Base-by-base conservation (phyloP, 2,113 vertebrate species). In the Megalops atlanticus region DNA sequence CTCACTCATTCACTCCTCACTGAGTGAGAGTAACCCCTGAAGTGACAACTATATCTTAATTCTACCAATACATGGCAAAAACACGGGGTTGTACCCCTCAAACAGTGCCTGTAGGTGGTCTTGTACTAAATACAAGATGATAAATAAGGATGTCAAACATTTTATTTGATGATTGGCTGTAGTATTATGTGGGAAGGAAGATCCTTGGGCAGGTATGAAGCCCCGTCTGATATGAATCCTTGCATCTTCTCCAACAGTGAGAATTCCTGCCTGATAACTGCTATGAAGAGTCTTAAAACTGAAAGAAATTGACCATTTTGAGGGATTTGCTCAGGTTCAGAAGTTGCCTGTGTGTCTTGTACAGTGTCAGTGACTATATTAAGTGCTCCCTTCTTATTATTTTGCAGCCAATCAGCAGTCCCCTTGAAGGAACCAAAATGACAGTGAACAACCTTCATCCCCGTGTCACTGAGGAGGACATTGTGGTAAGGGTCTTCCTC, bases 361-460 rank as follows among this genome's bases (percentile, higher is more conserved):
- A 49, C 18, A 24, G 0, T 18, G 4, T 4, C 31, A n/a, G 54
- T 64, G 12, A 31, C n/a, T 58, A 18, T 58, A 4, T 10, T 64
- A 1, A 31, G 2, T n/a, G 18, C 0, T 54, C 49, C 49, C 2
- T 21, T 54, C 47, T 49, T 21, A 0, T 58, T n/a, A 14, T 3
- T 45, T 0, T 82, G 1, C 85, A 99, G 98, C 95, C 95, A 76
- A 84, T 89, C 0, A 95, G 96, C 85, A 99, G 98, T 89, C 97
- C 97, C 24, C 85, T 99, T 91, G 97, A 99, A 91, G 98, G 98
- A 74, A 99, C 97, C 40, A 99, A 99, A 93, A 98, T 99, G 93
- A 99, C 97, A 0, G 98, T 99, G 83, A 98, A 97, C 88, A 99
- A 99, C 86, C 92, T 99, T 83, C 98, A 99, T 83, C 96, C 96